Evolutionary conservation across 2,888 invertebrate species (phyloP).

Genomic region (Zygothrica quintamaculata): DNA sequence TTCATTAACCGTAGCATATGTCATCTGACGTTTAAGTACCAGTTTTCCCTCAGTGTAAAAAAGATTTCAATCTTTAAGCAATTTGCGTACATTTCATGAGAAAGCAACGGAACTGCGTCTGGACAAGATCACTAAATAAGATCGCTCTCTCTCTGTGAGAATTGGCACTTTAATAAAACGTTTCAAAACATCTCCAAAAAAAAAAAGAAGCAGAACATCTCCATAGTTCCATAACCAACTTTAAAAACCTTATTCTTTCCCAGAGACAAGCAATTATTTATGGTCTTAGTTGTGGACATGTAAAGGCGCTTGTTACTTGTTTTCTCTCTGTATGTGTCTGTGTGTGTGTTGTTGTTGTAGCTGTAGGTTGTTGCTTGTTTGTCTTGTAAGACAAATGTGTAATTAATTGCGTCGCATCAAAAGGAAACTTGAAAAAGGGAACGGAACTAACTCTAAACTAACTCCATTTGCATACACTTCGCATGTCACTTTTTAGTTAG

Average conservation of each 20-base stretch:
- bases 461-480: slow-evolving; percentile 73
- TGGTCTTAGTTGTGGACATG: slow-evolving; percentile 62
- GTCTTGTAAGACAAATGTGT: slow-evolving; percentile 84
- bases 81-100: slow-evolving; percentile 71
- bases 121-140: slow-evolving; percentile 13
- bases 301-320: slow-evolving; percentile 55
- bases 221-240: neutral
- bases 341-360: slow-evolving; percentile 18
- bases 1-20: slow-evolving; percentile 66
- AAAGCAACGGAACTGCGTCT: slow-evolving; percentile 67
- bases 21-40: slow-evolving; percentile 41
- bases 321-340: slow-evolving; percentile 26
- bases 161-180: slow-evolving; percentile 67
- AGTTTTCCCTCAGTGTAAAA: slow-evolving; percentile 62
- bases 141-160: slow-evolving; percentile 54
- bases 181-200: slow-evolving; percentile 6
- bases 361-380: too few relatives aligned
- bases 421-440: slow-evolving; percentile 66
- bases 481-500: slow-evolving; percentile 58
- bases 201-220: too few relatives aligned
- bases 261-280: slow-evolving; percentile 74
- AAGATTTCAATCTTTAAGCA: slow-evolving; percentile 70
- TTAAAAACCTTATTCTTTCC: slow-evolving; percentile 20
- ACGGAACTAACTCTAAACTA: slow-evolving; percentile 59
- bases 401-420: slow-evolving; percentile 83